Conservation (phyloP, 2,797 vertebrate species). For the Trachurus trachurus region DNA sequence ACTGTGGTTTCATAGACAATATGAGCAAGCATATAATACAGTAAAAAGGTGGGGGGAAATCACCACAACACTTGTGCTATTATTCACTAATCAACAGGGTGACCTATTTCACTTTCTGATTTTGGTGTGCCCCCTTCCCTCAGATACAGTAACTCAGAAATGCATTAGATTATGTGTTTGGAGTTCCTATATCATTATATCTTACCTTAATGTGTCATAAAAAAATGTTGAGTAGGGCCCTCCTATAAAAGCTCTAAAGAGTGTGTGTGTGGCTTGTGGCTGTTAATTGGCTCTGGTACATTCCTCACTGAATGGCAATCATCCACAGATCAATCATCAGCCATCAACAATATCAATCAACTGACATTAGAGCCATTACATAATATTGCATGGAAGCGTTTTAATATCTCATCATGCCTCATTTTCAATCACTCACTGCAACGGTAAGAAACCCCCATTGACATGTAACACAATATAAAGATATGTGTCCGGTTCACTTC, state of each 20-base stretch:
- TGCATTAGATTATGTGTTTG: background rate
- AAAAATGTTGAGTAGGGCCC: slow-evolving; percentile 40
- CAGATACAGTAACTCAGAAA: background rate
- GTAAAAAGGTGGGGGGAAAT: background rate
- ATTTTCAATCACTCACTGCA: slow-evolving; percentile 36
- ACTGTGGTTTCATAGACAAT: background rate
- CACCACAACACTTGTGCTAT: no score
- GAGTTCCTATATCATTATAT: slow-evolving; percentile 43
- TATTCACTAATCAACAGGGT: background rate
- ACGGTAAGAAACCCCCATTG: slow-evolving; percentile 6
- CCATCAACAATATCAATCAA: slow-evolving; percentile 39
- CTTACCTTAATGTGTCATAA: slow-evolving; percentile 43
- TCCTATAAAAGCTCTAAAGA: slow-evolving; percentile 10
- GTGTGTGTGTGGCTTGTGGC: slow-evolving; percentile 27
- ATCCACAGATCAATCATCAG: slow-evolving; percentile 61
- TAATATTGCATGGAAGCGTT: slow-evolving; percentile 50
- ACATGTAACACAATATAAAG: slow-evolving; percentile 32
- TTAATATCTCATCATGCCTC: slow-evolving; percentile 40
- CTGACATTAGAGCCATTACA: slow-evolving; percentile 56
- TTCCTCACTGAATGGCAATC: slow-evolving; percentile 51
- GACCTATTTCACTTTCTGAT: slow-evolving; percentile 29
- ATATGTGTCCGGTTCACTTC: slow-evolving; percentile 33
- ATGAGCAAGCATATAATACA: background rate
- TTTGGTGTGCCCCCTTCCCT: background rate
- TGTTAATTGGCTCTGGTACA: slow-evolving; percentile 58